These are phyloP conservation scores for Xylota sylvarum DNA, from an alignment of 2,888 invertebrate species.

Conservation along the genomic window DNA sequence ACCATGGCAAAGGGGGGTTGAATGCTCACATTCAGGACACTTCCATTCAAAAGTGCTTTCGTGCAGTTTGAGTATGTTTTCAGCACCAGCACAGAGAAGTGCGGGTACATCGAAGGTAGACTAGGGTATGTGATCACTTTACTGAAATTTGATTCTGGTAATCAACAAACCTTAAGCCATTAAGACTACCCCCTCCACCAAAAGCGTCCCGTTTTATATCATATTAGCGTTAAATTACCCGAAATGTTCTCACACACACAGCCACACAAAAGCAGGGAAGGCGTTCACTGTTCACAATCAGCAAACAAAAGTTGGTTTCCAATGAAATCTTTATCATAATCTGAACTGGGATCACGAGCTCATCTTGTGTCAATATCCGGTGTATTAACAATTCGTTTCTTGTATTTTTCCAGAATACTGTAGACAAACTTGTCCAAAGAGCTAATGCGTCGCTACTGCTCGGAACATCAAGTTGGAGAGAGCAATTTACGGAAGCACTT, in stretches of 20 bases:
- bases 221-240: conserved; percentile 4
- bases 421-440: conserved; percentile 98
- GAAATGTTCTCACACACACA: conserved; percentile 29
- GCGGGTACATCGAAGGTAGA: neutral
- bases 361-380: neutral
- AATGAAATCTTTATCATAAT: conserved; percentile 42
- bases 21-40: conserved; percentile 30
- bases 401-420: conserved; percentile 91
- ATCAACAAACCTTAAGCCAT: conserved; percentile 45
- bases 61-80: conserved; percentile 17
- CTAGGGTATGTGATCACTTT: conserved; percentile 37
- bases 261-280: conserved; percentile 24
- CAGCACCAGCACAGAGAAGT: too few relatives aligned
- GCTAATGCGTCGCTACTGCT: conserved; percentile 97
- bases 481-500: conserved; percentile 98
- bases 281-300: conserved; percentile 46
- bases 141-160: conserved; percentile 49
- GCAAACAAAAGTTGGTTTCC: conserved; percentile 40
- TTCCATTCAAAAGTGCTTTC: conserved; percentile 35
- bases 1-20: conserved; percentile 54
- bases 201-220: neutral
- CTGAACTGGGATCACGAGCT: conserved; percentile 10
- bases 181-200: neutral
- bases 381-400: conserved; percentile 18
- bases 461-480: conserved; percentile 99